Conservation (phyloP, 2,888 invertebrate genomes). For the Calephelis perditalis region DNA sequence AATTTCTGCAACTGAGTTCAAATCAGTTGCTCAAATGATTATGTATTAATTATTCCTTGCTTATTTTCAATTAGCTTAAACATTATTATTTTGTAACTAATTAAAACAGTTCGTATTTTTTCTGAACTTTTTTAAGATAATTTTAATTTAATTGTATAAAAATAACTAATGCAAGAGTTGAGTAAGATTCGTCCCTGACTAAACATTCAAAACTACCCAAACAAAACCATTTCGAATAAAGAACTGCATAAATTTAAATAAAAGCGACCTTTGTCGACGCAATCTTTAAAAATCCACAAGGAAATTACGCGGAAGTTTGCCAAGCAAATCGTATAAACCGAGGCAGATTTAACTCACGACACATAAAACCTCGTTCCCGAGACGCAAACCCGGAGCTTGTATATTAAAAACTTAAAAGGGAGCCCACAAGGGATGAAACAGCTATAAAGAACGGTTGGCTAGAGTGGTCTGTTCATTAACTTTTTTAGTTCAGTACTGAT, state of each 20-base stretch:
- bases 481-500: constrained; percentile 12
- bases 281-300: constrained; percentile 27
- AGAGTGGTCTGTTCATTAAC: constrained; percentile 7
- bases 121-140: too few species aligned
- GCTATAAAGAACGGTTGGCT: constrained; percentile 13
- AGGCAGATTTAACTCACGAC: constrained; percentile 25
- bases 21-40: too few species aligned
- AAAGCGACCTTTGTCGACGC: constrained; percentile 22
- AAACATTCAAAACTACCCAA: neutral
- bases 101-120: too few species aligned
- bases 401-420: constrained; percentile 27
- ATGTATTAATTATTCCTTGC: too few species aligned
- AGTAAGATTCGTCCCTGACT: too few species aligned
- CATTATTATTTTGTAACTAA: too few species aligned
- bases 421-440: constrained; percentile 14
- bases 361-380: constrained; percentile 26
- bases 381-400: constrained; percentile 21
- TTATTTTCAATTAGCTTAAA: too few species aligned
- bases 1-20: too few species aligned
- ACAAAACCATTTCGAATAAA: constrained; percentile 11
- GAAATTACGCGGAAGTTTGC: constrained; percentile 28
- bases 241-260: constrained; percentile 12
- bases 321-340: constrained; percentile 25
- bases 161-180: too few species aligned
- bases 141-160: too few species aligned